These are phyloP conservation scores for Urocynchramus pylzowi DNA, from an alignment of 2,113 vertebrate species.

Conservation along the genomic window DNA sequence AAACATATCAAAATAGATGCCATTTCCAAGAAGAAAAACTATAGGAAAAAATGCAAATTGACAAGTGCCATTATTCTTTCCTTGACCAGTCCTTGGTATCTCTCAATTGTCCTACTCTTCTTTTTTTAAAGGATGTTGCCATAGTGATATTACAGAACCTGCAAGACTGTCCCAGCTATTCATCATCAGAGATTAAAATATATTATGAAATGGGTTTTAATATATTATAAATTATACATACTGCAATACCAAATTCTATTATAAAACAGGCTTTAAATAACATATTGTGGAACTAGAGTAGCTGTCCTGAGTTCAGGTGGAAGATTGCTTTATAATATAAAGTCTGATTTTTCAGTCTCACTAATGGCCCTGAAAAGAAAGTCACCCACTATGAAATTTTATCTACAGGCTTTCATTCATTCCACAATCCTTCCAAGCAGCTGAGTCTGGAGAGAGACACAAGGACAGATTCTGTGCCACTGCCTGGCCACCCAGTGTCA, in stretches of 20 bases:
- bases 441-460: neutral
- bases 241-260: conserved; percentile 51
- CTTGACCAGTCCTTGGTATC: conserved; percentile 39
- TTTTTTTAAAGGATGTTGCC: conserved; percentile 32
- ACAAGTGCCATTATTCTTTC: conserved; percentile 55
- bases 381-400: conserved; percentile 14
- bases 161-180: conserved; percentile 49
- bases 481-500: neutral
- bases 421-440: neutral
- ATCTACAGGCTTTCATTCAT: neutral
- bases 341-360: neutral
- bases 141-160: conserved; percentile 38
- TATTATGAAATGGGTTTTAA: conserved; percentile 55
- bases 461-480: neutral
- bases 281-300: conserved; percentile 2
- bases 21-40: conserved; percentile 43
- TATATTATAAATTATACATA: conserved; percentile 57
- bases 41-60: conserved; percentile 40
- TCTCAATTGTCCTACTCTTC: conserved; percentile 15
- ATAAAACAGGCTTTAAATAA: conserved; percentile 65
- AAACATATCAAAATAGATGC: conserved; percentile 4
- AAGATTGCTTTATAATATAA: conserved; percentile 24
- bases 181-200: conserved; percentile 63
- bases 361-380: neutral
- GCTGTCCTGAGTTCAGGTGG: conserved; percentile 8